phyloP scores from a whole-genome alignment of 2,797 vertebrate genomes.

The Bovichtus diacanthus region DNA sequence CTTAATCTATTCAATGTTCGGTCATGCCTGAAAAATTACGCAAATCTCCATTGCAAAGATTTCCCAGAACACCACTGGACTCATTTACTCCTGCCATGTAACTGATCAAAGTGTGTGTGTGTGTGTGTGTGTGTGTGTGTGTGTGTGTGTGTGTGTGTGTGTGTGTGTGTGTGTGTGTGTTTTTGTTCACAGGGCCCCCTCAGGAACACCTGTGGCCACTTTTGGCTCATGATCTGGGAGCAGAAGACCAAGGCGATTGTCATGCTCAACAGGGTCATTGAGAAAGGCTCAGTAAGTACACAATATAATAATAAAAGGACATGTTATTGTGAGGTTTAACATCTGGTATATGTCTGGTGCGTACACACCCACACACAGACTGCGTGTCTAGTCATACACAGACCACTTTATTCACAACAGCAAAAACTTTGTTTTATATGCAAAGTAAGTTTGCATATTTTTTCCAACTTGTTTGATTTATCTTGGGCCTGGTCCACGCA shows the following conservation, averaged over 20 bases:
- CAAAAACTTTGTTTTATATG: background rate
- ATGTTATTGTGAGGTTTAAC: slow-evolving; percentile 18
- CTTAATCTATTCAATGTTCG: background rate
- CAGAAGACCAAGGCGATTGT: slow-evolving; percentile 96
- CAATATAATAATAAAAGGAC: background rate
- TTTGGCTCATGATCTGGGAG: slow-evolving; percentile 99
- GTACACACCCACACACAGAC: slow-evolving; percentile 26
- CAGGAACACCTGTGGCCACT: slow-evolving; percentile 97
- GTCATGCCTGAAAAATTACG: background rate
- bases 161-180: background rate
- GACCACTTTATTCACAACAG: background rate
- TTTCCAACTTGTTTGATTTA: background rate
- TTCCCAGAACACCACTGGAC: background rate
- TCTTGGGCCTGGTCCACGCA: background rate
- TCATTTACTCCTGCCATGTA: background rate
- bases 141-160: background rate
- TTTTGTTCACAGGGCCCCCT: slow-evolving; percentile 90
- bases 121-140: background rate
- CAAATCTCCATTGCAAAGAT: slow-evolving; percentile 23
- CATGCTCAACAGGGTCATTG: slow-evolving; percentile 98
- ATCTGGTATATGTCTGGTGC: slow-evolving; percentile 13
- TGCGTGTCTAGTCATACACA: background rate
- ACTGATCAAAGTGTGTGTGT: slow-evolving; percentile 20
- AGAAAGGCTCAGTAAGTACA: slow-evolving; percentile 95
- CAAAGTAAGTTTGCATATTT: no score